Base-by-base conservation (phyloP, 1,140 invertebrate genomes). In the Melitaea cinxia region DNA sequence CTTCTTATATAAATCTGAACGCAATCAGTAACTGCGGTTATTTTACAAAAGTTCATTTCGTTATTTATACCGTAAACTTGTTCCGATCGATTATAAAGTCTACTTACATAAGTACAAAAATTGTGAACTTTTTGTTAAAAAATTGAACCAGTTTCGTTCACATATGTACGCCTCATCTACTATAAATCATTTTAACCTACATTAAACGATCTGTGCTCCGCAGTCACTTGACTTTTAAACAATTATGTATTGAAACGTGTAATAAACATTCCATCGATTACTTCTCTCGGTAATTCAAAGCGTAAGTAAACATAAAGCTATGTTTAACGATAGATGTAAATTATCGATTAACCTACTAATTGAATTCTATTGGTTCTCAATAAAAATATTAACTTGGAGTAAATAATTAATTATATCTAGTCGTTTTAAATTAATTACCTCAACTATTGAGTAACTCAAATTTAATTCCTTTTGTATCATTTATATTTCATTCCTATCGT, bases 221-320 rank as follows among this genome's bases (percentile, higher is more conserved):
- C 56, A 47, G 55, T 28, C 60, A 35, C 14, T 53, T 53, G 35
- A 45, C 49, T 42, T 45, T 28, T 33, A 63, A 39, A 33, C 52
- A 63, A 63, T 63, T 42, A 59, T 49, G 42, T 49, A 54, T 45
- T 62, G 50, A 62, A 54, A 12, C 12, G 35, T 50, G 30, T 62
- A 54, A 62, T 63, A 55, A 55, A 63, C 37, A 54, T 63, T 35
- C 39, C 26, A 47, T 47, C 17, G 26, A 12, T 50, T 60, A 52
- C 33, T 60, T 37, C 30, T 35, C 19, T 52, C 9, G 30, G 47
- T 60, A 60, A 35, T 60, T 30, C 37, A 57, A 28, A 57, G 23
- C 35, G n/a, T n/a, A n/a, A n/a, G n/a, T n/a, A n/a, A n/a, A n/a
- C n/a, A n/a, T n/a, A n/a, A 15, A 35, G 21, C 42, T 23, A 19